Evolutionary conservation across 92 coral and sea anemone genomes (phyloP).

Genomic region (Porites evermanni): DNA sequence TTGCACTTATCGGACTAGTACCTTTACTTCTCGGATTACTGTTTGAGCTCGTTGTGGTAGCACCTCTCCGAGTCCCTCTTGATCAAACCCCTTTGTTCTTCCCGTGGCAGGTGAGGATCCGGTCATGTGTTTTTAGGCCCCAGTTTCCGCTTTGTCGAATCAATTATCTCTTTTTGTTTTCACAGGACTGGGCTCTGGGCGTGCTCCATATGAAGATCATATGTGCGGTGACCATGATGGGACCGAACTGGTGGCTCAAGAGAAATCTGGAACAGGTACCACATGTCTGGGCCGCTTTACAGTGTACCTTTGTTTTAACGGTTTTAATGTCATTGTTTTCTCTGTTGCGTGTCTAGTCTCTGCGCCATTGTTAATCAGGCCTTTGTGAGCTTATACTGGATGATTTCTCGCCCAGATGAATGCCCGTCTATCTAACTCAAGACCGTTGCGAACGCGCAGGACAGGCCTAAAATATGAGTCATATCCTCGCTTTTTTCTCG

Average conservation of each 20-base stretch:
- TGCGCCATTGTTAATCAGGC: no score
- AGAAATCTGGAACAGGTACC: constrained; percentile 90
- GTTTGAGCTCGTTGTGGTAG: constrained; percentile 97
- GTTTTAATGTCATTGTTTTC: not conserved
- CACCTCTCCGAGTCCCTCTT: constrained; percentile 96
- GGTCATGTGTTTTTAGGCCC: not conserved
- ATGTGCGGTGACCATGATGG: constrained; percentile 99
- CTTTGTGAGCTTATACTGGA: no score
- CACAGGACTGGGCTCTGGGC: constrained; percentile 98
- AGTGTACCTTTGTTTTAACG: not conserved
- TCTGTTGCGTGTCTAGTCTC: not conserved
- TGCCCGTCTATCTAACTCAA: no score
- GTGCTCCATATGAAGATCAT: constrained; percentile 98
- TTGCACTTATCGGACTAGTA: constrained; percentile 86
- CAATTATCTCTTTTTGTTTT: constrained; percentile 1
- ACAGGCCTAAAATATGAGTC: no score
- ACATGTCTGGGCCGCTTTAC: not conserved
- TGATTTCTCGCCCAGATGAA: no score
- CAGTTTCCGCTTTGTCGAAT: not conserved
- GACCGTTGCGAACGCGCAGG: no score
- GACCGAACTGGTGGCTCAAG: constrained; percentile 99
- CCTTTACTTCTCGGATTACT: constrained; percentile 93
- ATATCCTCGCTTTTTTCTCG: no score
- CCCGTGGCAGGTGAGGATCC: constrained; percentile 91
- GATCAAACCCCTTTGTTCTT: constrained; percentile 98